Evolutionary conservation across 2,888 invertebrate genomes (phyloP), one percentile per base, ranked within the genome.

Genomic region (Dilophus febrilis): DNA sequence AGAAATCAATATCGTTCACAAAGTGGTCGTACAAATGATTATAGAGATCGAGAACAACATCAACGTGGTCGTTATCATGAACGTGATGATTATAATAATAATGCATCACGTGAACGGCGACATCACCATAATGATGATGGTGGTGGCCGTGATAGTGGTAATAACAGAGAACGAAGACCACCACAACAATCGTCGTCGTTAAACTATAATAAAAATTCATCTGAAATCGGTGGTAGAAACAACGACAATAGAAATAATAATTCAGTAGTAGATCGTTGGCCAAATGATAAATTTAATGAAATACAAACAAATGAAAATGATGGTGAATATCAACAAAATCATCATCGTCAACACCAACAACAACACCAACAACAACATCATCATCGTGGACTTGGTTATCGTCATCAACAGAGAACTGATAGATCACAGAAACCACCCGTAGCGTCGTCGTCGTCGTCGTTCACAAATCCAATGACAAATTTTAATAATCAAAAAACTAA

Each of bases 261-360:
- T 19, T 44, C 46, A 31, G 40, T 43, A 19, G 40, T 38, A 18
- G 53, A 54, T 26, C 46, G 51, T 16, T 53, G 55, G 51, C 51
- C 53, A 8, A 52, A 57, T 41, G 55, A 55, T 43, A 52, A 52
- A 43, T 56, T 46, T 46, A 49, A 47, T 38, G 50, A 50, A 35
- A 45, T 48, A 8, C 8, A 4, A 6, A 22, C 4, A 22, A 22
- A 22, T 38, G 45, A 45, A 22, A 41, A 42, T 22, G 41, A 6
- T 22, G 8, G 8, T 22, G 4, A 27, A 35, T 3, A 16, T 22
- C 14, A 26, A 14, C 26, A 35, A 22, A 8, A 14, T 26, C 14
- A 4, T 37, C 7, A 32, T 37, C 14, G 31, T n/a, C 4, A 17
- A 16, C 11, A 27, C 10, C 4, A 27, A 35, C 26, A 13, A 19